Evolutionary conservation across 2,888 invertebrate species (phyloP).

Genomic region (Diaphora mendica): DNA sequence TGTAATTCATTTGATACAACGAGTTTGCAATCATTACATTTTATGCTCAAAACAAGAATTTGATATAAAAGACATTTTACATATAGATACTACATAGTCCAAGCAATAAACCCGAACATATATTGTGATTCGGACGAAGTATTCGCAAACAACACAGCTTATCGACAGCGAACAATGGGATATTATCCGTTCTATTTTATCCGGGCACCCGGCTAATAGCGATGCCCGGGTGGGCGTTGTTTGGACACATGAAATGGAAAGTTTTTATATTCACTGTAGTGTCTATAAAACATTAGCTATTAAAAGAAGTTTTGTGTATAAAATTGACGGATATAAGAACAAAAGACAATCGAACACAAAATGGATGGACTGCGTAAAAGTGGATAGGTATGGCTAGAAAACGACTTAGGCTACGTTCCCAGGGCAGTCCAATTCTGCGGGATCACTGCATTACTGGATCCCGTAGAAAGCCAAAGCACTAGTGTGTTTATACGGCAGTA

Average conservation of each 20-base stretch:
- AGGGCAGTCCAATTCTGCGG: too few relatives aligned
- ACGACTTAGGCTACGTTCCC: too few relatives aligned
- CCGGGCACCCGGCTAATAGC: slow-evolving; percentile 6
- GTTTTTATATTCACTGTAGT: background rate
- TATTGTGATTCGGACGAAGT: slow-evolving; percentile 8
- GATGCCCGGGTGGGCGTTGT: slow-evolving; percentile 1
- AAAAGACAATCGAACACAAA: background rate
- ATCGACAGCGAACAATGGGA: slow-evolving; percentile 17
- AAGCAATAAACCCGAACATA: slow-evolving; percentile 3
- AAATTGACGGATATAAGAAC: background rate
- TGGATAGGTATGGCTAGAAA: background rate
- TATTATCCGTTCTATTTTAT: slow-evolving; percentile 19
- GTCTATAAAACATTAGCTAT: background rate
- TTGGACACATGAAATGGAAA: background rate
- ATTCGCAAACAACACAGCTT: slow-evolving; percentile 17
- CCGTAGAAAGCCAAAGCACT: too few relatives aligned
- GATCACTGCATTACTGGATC: too few relatives aligned
- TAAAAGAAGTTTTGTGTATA: background rate
- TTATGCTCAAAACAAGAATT: background rate
- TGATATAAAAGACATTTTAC: background rate
- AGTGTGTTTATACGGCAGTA: too few relatives aligned
- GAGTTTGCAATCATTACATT: background rate
- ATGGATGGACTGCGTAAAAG: background rate
- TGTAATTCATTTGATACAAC: background rate
- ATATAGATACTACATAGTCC: background rate